Evolutionary conservation across 2,888 invertebrate genomes (phyloP).

Genomic region (Eupelmus urozonus): DNA sequence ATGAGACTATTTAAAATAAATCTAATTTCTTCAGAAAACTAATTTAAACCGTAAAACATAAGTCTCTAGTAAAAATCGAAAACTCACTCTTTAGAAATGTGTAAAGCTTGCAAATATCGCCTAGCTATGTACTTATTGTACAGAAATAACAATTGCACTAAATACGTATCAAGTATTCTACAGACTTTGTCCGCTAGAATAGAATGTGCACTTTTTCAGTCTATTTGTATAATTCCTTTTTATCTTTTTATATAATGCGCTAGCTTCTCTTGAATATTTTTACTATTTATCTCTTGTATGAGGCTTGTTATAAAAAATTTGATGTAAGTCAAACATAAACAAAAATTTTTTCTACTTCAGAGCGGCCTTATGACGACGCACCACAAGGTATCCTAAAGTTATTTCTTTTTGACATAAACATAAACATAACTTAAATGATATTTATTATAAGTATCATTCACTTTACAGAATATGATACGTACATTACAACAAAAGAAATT

Average conservation of each 20-base stretch:
- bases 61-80: not conserved
- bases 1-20: too few relatives aligned
- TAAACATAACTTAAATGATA: constrained; percentile 1
- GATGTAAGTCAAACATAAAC: not conserved
- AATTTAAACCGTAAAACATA: too few relatives aligned
- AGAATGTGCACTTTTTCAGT: not conserved
- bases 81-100: not conserved
- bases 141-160: not conserved
- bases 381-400: constrained; percentile 35
- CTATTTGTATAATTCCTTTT: not conserved
- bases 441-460: too few relatives aligned
- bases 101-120: constrained; percentile 4
- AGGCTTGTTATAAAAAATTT: not conserved
- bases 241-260: constrained; percentile 3
- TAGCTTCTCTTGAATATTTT: constrained; percentile 1
- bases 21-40: too few relatives aligned
- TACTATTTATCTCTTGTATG: not conserved
- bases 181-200: too few relatives aligned
- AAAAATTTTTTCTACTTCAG: constrained; percentile 37
- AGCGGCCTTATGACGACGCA: constrained; percentile 36
- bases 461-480: too few relatives aligned
- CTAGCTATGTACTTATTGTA: not conserved
- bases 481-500: not conserved
- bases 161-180: too few relatives aligned
- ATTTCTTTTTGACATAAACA: constrained; percentile 3